Conservation (phyloP, 2,113 vertebrate genomes). For the Baryphthengus martii region DNA sequence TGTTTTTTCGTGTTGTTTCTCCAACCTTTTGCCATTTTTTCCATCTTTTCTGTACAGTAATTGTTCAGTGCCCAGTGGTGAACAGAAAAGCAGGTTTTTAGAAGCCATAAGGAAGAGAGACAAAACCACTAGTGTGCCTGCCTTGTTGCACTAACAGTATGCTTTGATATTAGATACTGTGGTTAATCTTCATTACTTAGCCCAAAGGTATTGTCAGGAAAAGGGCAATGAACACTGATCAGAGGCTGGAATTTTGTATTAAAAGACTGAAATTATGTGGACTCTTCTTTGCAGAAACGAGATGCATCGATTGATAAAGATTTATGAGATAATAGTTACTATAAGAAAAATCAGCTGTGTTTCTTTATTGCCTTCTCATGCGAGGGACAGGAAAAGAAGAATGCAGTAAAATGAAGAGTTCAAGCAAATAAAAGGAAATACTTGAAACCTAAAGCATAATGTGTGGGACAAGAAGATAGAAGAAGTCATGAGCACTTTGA, state of each 20-base stretch:
- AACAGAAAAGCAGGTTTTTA: neutral
- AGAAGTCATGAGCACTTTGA: neutral
- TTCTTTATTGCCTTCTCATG: neutral
- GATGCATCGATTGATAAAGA: neutral
- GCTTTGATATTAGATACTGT: slow-evolving; percentile 29
- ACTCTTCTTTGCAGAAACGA: neutral
- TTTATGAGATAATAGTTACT: neutral
- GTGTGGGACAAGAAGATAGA: neutral
- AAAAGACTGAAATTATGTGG: neutral
- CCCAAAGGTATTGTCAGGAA: neutral
- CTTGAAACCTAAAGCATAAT: neutral
- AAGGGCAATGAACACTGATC: neutral
- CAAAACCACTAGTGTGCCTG: neutral
- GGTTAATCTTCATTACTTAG: slow-evolving; percentile 7
- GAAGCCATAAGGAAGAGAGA: neutral
- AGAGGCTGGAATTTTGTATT: neutral
- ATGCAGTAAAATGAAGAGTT: neutral
- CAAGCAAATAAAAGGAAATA: neutral
- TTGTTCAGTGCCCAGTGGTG: slow-evolving; percentile 12
- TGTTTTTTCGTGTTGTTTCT: slow-evolving; percentile 39
- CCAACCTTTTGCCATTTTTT: slow-evolving; percentile 55
- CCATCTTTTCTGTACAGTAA: slow-evolving; percentile 15
- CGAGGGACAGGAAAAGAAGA: neutral
- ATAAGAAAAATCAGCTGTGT: neutral
- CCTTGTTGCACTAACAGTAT: neutral